Evolutionary conservation across 2,888 invertebrate species (phyloP).

Genomic region (Lordiphosa andalusiaca): DNA sequence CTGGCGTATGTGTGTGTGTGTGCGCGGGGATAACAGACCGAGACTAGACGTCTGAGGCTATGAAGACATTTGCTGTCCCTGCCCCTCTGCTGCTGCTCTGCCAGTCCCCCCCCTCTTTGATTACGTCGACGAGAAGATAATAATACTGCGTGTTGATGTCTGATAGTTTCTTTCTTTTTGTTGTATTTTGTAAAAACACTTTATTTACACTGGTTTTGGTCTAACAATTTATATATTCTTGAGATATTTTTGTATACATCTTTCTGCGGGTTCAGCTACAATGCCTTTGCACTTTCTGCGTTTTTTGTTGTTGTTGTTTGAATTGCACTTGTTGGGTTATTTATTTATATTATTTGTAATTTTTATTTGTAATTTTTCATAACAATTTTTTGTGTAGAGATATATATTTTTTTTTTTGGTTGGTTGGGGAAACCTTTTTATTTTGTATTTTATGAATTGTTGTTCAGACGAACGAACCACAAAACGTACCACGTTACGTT

Average conservation of each 20-base stretch:
- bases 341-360: constrained; percentile 5
- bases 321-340: constrained; percentile 65
- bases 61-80: background rate
- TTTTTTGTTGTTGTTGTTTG: constrained; percentile 27
- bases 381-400: constrained; percentile 40
- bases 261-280: constrained; percentile 49
- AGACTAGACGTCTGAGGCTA: constrained; percentile 3
- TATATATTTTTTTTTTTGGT: constrained; percentile 15
- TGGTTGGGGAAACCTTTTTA: constrained; percentile 3
- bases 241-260: constrained; percentile 14
- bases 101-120: background rate
- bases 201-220: background rate
- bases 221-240: constrained; percentile 3
- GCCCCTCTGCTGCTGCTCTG: background rate
- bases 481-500: constrained; percentile 9
- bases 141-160: constrained; percentile 2
- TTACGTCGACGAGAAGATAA: background rate
- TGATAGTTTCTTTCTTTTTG: constrained; percentile 2
- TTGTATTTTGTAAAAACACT: constrained; percentile 5
- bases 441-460: constrained; percentile 6
- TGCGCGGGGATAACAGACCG: constrained; percentile 1
- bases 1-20: background rate
- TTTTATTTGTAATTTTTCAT: constrained; percentile 25
- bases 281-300: constrained; percentile 56
- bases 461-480: constrained; percentile 43